Percentiles rank a stretch among this genome's conserved stretches.
Evolutionary conservation across 2,113 vertebrate genomes (phyloP).

Genomic region (Pithys albifrons): DNA sequence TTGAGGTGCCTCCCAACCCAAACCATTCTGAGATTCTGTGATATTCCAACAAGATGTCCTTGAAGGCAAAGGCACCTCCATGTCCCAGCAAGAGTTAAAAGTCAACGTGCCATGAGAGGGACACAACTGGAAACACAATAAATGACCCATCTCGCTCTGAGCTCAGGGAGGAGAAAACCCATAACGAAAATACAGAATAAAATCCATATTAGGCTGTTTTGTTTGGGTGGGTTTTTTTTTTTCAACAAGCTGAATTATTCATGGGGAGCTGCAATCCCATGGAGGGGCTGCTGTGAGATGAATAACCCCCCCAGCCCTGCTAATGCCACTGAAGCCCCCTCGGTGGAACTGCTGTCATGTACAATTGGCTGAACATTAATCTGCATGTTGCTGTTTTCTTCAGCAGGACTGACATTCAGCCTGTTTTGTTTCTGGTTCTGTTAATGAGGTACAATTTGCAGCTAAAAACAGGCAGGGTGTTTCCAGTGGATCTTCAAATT

Average conservation of each 20-base stretch:
- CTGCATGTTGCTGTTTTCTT: background rate
- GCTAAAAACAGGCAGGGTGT: background rate
- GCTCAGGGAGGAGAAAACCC: background rate
- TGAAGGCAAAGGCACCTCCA: background rate
- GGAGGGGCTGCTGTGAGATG: slow-evolving; percentile 10
- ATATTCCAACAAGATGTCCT: background rate
- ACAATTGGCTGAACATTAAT: slow-evolving; percentile 19
- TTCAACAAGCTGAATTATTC: background rate
- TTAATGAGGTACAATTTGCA: background rate
- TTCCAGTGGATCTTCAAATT: background rate
- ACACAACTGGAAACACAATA: background rate
- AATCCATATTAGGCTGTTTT: background rate
- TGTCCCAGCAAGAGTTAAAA: background rate
- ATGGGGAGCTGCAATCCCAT: background rate
- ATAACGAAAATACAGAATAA: background rate
- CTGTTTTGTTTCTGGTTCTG: background rate
- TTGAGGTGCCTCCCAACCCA: background rate
- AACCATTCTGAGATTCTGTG: background rate
- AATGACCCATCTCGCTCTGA: background rate
- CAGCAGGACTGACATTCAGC: background rate
- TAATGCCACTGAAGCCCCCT: background rate
- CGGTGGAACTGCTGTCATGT: background rate
- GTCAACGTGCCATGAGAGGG: background rate
- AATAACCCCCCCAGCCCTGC: background rate
- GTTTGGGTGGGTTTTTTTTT: background rate